Percentiles rank a stretch among this genome's conserved stretches.
phyloP scores from a whole-genome alignment of 2,888 invertebrate species.

The Catocala nupta region DNA sequence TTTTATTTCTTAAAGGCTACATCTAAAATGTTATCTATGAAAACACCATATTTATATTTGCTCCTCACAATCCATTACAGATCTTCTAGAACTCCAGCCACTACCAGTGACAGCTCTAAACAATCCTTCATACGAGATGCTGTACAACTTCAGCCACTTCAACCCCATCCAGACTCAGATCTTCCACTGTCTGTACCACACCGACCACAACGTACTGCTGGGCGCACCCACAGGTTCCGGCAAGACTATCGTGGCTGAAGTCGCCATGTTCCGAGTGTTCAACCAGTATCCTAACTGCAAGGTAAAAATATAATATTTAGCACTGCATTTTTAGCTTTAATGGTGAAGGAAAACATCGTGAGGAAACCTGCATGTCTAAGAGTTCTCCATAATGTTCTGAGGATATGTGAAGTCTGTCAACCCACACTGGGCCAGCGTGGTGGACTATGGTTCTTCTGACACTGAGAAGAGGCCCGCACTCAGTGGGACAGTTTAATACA shows the following conservation, averaged over 20 bases:
- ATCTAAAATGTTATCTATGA: too few species aligned
- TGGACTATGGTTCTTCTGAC: too few species aligned
- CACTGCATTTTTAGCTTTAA: too few species aligned
- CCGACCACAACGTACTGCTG: constrained; percentile 96
- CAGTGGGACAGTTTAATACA: too few species aligned
- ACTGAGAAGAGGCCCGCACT: too few species aligned
- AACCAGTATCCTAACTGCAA: constrained; percentile 93
- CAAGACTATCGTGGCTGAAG: constrained; percentile 99
- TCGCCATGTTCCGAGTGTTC: constrained; percentile 98
- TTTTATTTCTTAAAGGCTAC: too few species aligned
- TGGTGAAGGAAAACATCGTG: too few species aligned
- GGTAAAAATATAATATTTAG: constrained; percentile 68
- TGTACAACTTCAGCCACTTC: constrained; percentile 97
- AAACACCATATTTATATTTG: too few species aligned
- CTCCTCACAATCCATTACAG: constrained; percentile 71
- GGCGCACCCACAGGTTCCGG: constrained; percentile 99
- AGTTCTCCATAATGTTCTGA: too few species aligned
- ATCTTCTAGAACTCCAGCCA: constrained; percentile 96
- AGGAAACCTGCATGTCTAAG: too few species aligned
- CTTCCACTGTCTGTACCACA: constrained; percentile 98
- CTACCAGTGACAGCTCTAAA: constrained; percentile 94
- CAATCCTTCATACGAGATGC: constrained; percentile 91
- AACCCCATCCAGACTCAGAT: constrained; percentile 99
- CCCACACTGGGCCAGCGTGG: too few species aligned
- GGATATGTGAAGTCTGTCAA: too few species aligned